Base-by-base conservation (phyloP, 2,888 invertebrate species). In the Yponomeuta evonymella region DNA sequence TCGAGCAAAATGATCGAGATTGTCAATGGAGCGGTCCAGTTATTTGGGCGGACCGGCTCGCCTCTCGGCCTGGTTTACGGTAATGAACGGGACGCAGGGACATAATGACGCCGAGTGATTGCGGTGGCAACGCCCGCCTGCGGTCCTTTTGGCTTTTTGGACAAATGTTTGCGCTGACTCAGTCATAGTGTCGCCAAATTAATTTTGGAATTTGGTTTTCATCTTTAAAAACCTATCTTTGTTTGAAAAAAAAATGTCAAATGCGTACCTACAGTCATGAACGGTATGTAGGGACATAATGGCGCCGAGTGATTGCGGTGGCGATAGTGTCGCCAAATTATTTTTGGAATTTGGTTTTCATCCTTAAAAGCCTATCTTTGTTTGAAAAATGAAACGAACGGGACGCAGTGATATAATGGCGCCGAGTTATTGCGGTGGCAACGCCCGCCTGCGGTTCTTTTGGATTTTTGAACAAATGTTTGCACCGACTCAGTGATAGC, bases 61-160 rank as follows among this genome's bases (percentile, higher is more conserved):
- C 64, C 33, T 76, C 76, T 75, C 75, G 73, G 72, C 73, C 78
- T 76, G 81, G 78, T 81, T 79, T 79, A 78, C 79, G 76, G 79
- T 82, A 83, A 83, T 83, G 82, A 83, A 81, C 79, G 80, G 73
- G 67, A 43, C 73, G 75, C 71, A 75, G 77, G 76, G 75, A 75
- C 77, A 78, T 79, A 80, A 81, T 78, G 77, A 78, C 48, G 75
- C 76, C 76, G 76, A 78, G 76, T 73, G 79, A 78, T 79, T 79
- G 80, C 74, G 79, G 77, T 58, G 51, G 51, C 51, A 58, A 58
- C 51, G 51, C 51, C 51, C 51, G 51, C 15, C 15, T 15, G 43
- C 43, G 43, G 43, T 43, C 43, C 43, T 9, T 43, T 43, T 43
- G 43, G 43, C 8, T 15, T 58, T 58, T 58, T 58, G 51, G 51